Conservation (phyloP, 2,113 vertebrate species). For the Circaetus gallicus region DNA sequence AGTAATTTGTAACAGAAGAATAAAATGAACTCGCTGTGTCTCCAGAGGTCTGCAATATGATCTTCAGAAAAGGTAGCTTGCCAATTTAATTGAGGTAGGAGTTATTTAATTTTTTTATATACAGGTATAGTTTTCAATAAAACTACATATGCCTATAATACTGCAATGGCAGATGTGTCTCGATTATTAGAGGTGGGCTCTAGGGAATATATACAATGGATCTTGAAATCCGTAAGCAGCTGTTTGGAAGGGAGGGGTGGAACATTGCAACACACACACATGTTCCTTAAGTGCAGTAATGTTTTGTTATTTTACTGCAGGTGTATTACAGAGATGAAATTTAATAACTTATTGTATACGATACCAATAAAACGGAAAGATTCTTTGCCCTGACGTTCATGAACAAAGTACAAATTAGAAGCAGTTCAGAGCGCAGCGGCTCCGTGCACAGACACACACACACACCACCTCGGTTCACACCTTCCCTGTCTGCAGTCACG, state of each 20-base stretch:
- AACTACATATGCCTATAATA: conserved; percentile 73
- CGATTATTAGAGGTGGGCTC: conserved; percentile 81
- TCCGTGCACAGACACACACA: not conserved
- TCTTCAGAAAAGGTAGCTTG: conserved; percentile 68
- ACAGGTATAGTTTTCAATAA: conserved; percentile 78
- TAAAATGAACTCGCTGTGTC: conserved; percentile 49
- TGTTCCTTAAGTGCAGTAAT: conserved; percentile 66
- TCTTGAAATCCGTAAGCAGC: conserved; percentile 79
- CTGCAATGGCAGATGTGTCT: conserved; percentile 81
- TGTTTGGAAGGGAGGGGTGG: conserved; percentile 68
- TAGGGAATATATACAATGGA: conserved; percentile 75
- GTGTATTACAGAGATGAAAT: conserved; percentile 69
- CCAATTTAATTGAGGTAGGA: conserved; percentile 73
- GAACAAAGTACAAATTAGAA: conserved; percentile 6
- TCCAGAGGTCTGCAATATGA: conserved; percentile 65
- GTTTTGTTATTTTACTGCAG: conserved; percentile 75
- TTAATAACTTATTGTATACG: conserved; percentile 68
- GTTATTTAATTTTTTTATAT: conserved; percentile 73
- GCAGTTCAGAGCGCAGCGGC: not conserved
- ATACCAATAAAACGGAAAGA: conserved; percentile 55
- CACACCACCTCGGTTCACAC: not conserved
- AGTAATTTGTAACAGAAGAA: conserved; percentile 63
- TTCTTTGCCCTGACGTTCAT: conserved; percentile 42
- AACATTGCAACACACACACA: conserved; percentile 70
- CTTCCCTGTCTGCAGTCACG: not conserved